phyloP scores from a whole-genome alignment of 2,113 vertebrate genomes.

The Grallaria varia region DNA sequence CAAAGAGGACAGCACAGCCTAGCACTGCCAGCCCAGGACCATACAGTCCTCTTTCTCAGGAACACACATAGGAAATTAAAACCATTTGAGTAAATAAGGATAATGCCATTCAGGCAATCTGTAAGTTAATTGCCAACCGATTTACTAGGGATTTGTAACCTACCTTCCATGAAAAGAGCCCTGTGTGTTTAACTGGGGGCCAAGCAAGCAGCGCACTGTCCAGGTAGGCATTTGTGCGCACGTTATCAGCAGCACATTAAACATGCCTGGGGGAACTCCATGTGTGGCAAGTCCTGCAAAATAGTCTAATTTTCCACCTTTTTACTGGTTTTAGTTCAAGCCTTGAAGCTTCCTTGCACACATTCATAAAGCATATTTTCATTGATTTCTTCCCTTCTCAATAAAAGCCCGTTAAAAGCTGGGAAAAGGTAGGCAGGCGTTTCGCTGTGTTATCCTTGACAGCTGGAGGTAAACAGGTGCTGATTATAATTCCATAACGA shows the following conservation, averaged over 20 bases:
- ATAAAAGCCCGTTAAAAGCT: not conserved
- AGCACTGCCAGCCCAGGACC: not conserved
- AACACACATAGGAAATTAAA: not conserved
- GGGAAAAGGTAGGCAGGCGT: not conserved
- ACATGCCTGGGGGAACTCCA: accelerated
- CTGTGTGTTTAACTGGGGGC: not conserved
- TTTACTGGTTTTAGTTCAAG: not conserved
- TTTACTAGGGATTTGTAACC: slow-evolving; percentile 11
- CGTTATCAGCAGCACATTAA: not conserved
- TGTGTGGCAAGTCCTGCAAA: not conserved
- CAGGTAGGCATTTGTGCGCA: accelerated
- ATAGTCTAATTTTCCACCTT: not conserved
- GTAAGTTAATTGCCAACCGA: not conserved
- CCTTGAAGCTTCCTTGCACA: accelerated
- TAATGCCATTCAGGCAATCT: not conserved
- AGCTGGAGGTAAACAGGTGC: not conserved
- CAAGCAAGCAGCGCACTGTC: accelerated
- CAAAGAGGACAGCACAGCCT: not conserved
- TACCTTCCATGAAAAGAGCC: not conserved
- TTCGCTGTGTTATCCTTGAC: not conserved
- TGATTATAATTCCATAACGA: not conserved
- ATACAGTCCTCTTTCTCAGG: not conserved
- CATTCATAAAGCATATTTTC: not conserved
- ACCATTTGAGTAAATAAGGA: not conserved
- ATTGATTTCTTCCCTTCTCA: not conserved